Base-by-base conservation (phyloP, 2,797 vertebrate species). In the Phyllotis vaccarum region DNA sequence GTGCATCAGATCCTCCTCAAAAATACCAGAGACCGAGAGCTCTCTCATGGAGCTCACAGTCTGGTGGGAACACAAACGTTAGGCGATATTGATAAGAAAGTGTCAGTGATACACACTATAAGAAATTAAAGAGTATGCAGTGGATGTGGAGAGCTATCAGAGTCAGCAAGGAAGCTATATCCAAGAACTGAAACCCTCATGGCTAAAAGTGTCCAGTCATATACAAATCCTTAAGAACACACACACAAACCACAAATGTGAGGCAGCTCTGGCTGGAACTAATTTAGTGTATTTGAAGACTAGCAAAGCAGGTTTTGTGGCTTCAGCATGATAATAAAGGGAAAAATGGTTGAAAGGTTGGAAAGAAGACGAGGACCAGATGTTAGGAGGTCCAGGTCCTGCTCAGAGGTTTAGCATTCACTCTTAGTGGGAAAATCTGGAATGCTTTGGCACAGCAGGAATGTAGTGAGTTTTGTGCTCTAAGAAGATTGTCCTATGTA, bases 231-330 rank as follows among this genome's bases (percentile, higher is more conserved):
- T 79, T 49, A n/a, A 54, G 74, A 89, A 68, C 31, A 72, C 68
- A 72, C 68, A 72, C n/a, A 75, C 62, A 76, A 86, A 83, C 49
- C 37, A 12, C 52, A 80, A 62, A 86, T 72, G 5, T 1, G 19
- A 24, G 54, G 75, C 56, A 24, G n/a, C 89, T 85, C 2, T 62
- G 80, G 16, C 52, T 93, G 80, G 93, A 91, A 76, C 31, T 86
- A 70, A 80, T 88, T 82, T 72, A 75, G 29, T 93, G 13, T 78
- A 56, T 94, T 90, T 91, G 70, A 54, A 82, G 60, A 78, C 54
- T 5, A 66, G 24, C 12, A 62, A 24, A 75, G 83, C 89, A 82
- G 40, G 46, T 70, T 60, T 10, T 89, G 40, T 90, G 68, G 78
- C 85, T 43, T 22, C 74, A 76, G 17, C 64, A 49, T 62, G 52